Evolutionary conservation across 35 echinoderm and acorn worm genomes (phyloP).

Genomic region (Apostichopus parvimensis): DNA sequence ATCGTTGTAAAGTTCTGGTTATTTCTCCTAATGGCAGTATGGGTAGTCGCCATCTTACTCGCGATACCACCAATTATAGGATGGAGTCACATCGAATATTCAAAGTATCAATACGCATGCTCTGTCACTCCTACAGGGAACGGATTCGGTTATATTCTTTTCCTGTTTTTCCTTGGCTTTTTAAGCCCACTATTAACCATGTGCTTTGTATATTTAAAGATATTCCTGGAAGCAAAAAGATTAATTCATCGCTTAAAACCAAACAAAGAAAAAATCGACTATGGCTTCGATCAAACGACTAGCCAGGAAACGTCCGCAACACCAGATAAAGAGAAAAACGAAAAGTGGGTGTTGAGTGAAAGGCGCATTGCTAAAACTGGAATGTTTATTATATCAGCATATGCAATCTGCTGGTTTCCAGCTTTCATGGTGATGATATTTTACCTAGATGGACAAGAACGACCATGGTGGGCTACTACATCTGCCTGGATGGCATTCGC

Average conservation of each 20-base stretch:
- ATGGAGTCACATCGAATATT: constrained; percentile 67
- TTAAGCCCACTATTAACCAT: constrained; percentile 62
- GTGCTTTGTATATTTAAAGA: constrained; percentile 65
- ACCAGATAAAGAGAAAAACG: constrained; percentile 40
- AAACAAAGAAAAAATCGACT: neutral
- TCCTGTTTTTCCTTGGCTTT: constrained; percentile 68
- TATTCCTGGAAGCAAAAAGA: constrained; percentile 67
- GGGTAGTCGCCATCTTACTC: constrained; percentile 51
- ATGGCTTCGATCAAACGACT: neutral
- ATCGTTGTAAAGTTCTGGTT: constrained; percentile 38
- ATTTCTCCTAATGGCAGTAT: constrained; percentile 36
- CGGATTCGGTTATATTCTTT: constrained; percentile 60
- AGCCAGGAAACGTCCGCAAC: constrained; percentile 24
- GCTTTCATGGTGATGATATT: constrained; percentile 72
- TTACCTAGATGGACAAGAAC: constrained; percentile 42
- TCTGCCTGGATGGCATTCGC: constrained; percentile 71
- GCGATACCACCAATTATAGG: constrained; percentile 75
- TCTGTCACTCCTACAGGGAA: constrained; percentile 33
- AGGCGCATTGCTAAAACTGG: constrained; percentile 78
- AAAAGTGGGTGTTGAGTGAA: constrained; percentile 67
- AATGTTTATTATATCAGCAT: constrained; percentile 62
- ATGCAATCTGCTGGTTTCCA: constrained; percentile 79
- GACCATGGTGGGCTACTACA: constrained; percentile 61
- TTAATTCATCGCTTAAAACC: constrained; percentile 62
- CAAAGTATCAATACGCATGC: constrained; percentile 65